Evolutionary conservation across 2,888 invertebrate genomes (phyloP), one percentile per base, ranked within the genome.

Genomic region (Parnassius apollo): DNA sequence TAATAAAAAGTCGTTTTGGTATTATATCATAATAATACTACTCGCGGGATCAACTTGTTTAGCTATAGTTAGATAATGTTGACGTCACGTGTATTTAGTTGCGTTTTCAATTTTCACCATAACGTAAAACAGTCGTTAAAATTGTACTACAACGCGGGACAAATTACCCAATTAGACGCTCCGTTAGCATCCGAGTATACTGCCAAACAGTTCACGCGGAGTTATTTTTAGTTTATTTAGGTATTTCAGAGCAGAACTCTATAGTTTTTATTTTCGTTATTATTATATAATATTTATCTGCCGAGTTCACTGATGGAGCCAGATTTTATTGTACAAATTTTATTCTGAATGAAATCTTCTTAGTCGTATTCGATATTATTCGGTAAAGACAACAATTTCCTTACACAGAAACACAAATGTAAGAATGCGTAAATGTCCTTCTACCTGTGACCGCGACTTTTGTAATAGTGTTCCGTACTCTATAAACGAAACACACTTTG

Each of bases 161-260:
- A 62, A 62, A 57, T 57, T 52, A 42, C 13, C 53, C 62, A 57
- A 62, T 62, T 62, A 62, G 42, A 45, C 62, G 62, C 42, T 57
- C 57, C n/a, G 57, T 61, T 61, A 57, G 51, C 45, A 13, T 46
- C 58, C 42, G 55, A 13, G 35, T 44, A 44, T 59, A n/a, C 35
- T 50, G 42, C 53, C 58, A 50, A 52, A 62, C 58, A 42, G 12
- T 55, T 57, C 52, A 35, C 50, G 55, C 49, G n/a, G 55, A 2
- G 57, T 42, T 62, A 62, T 62, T 57, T 57, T 62, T 46, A 53
- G 12, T 42, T 13, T 22, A 52, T 42, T 48, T 49, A n/a, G 57
- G 52, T 57, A 62, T 57, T 62, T 62, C 62, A 49, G 54, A 11
- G 42, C 42, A 48, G 49, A 52, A 51, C 25, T 48, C 48, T 42